A percentile compares a stretch with the other conserved stretches of the same genome.
Conservation (phyloP, 2,113 vertebrate genomes). For the Euleptes europaea region DNA sequence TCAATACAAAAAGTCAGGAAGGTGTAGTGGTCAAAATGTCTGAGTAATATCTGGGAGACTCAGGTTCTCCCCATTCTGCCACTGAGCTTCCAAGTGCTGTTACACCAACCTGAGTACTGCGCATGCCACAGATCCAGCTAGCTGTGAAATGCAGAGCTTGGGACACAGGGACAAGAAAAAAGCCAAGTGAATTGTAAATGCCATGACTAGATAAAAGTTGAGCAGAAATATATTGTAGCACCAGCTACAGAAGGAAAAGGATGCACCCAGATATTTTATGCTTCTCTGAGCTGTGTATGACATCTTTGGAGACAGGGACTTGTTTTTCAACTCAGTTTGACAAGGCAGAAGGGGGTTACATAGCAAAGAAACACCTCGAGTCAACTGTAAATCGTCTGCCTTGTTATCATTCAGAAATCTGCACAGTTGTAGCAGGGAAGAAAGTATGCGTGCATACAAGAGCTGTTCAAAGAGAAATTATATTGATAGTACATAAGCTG, state of each 20-base stretch:
- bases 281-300: slow-evolving; percentile 9
- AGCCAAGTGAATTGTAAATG: neutral
- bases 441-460: slow-evolving; percentile 43
- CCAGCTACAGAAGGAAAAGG: slow-evolving; percentile 22
- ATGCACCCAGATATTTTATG: slow-evolving; percentile 54
- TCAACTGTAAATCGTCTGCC: slow-evolving; percentile 60
- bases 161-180: slow-evolving; percentile 13
- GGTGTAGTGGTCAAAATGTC: too few relatives aligned
- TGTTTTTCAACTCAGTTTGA: slow-evolving; percentile 66
- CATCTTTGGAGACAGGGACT: slow-evolving; percentile 46
- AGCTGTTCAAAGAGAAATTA: slow-evolving; percentile 46
- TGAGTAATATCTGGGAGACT: too few relatives aligned
- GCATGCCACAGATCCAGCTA: neutral
- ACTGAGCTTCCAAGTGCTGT: neutral
- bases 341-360: slow-evolving; percentile 52
- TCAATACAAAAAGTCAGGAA: too few relatives aligned
- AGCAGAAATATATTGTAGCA: slow-evolving; percentile 36
- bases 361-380: slow-evolving; percentile 50
- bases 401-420: slow-evolving; percentile 63
- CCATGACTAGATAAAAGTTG: slow-evolving; percentile 10
- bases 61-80: too few relatives aligned
- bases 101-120: neutral
- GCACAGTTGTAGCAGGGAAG: slow-evolving; percentile 36
- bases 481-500: slow-evolving; percentile 30
- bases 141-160: neutral